These are phyloP conservation scores for Corynorhinus townsendii DNA, from an alignment of 2,113 vertebrate genomes.

Conservation along the genomic window DNA sequence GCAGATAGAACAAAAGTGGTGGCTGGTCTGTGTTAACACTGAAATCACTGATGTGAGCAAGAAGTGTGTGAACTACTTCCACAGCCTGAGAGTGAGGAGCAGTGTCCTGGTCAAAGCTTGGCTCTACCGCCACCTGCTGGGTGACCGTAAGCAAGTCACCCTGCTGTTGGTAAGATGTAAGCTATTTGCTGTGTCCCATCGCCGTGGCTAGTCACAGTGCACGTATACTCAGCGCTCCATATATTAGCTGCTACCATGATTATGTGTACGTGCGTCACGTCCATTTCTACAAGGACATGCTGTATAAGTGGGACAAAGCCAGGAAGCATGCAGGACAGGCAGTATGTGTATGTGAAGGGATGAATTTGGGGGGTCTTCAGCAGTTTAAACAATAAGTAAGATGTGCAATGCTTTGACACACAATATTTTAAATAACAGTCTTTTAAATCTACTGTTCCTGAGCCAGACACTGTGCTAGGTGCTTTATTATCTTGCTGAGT, in stretches of 20 bases:
- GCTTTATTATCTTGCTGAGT: not conserved
- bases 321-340: not conserved
- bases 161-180: not conserved
- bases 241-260: fast-evolving
- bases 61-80: not conserved
- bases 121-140: not conserved
- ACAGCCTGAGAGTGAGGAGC: not conserved
- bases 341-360: not conserved
- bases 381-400: not conserved
- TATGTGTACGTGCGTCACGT: not conserved
- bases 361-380: not conserved
- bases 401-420: not conserved
- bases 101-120: not conserved
- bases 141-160: not conserved
- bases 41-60: too few relatives aligned
- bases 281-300: too few relatives aligned
- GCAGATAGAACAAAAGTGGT: too few relatives aligned
- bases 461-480: not conserved
- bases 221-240: not conserved
- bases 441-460: not conserved
- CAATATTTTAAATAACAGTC: not conserved
- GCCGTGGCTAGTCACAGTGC: fast-evolving
- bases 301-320: not conserved
- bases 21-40: too few relatives aligned
- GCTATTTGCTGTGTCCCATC: fast-evolving